Percentiles rank a stretch among this genome's conserved stretches.
Conservation (phyloP, 2,113 vertebrate species). For the Cairina moschata region DNA sequence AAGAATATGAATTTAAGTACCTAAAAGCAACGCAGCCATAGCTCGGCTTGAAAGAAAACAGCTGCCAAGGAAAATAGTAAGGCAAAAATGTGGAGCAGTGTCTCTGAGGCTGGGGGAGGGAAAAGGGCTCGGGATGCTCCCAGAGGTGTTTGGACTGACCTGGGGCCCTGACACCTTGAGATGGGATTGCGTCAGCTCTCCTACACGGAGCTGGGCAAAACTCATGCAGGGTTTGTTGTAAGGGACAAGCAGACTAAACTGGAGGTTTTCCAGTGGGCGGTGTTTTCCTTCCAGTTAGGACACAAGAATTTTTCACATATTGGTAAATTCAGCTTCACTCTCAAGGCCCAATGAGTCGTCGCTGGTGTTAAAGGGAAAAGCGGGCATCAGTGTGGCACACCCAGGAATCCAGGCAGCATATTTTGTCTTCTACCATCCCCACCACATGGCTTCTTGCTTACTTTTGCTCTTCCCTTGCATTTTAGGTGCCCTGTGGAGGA, state of each 20-base stretch:
- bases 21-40: slow-evolving; percentile 14
- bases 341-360: not conserved
- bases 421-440: not conserved
- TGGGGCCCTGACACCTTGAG: not conserved
- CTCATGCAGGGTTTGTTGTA: not conserved
- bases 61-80: slow-evolving; percentile 37
- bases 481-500: not conserved
- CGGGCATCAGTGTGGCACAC: no score
- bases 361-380: not conserved
- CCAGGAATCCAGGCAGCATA: not conserved
- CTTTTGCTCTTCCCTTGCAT: not conserved
- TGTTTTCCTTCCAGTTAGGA: not conserved
- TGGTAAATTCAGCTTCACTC: not conserved
- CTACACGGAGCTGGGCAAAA: not conserved
- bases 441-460: not conserved
- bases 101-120: not conserved
- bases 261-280: not conserved
- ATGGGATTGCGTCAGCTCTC: not conserved
- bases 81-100: not conserved
- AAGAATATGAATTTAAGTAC: slow-evolving; percentile 53
- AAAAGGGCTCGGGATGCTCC: not conserved
- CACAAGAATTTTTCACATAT: not conserved
- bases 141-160: slow-evolving; percentile 10
- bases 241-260: not conserved
- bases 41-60: slow-evolving; percentile 31